Evolutionary conservation across 2,888 invertebrate genomes (phyloP), one percentile per base, ranked within the genome.

Genomic region (Leucoptera coffeella): DNA sequence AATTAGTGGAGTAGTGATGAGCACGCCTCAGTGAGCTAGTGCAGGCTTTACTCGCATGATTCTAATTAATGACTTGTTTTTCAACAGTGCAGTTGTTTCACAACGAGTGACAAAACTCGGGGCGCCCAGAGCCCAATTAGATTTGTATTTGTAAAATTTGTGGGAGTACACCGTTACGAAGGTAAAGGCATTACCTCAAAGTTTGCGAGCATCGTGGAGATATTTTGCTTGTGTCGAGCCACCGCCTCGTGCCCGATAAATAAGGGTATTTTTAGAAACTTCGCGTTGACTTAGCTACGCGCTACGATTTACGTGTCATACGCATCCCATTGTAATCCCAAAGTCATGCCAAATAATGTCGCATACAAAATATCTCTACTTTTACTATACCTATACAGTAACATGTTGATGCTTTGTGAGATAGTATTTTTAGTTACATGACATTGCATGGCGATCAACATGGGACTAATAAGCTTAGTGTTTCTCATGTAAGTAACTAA

Each of bases 41-140:
- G 57, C 49, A 50, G 60, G 50, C 58, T 69, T 69, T 53, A 43
- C 50, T 51, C 61, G 64, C 67, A 69, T 67, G 65, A 65, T 59
- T 67, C 67, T 69, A 69, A 69, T 69, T 55, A 67, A 65, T 65
- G 43, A 69, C 69, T 69, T 69, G 64, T 69, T 67, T 69, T 69
- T 69, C 69, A 55, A 69, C 69, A 69, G 67, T 60, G 60, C 64
- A 59, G 59, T 67, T 65, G 60, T 69, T 65, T 56, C 67, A 57
- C 69, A 58, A 56, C 59, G 65, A 69, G 67, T 69, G 67, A 69
- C 57, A 65, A 54, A 55, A 65, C 58, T 65, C 59, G 60, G 59
- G 60, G 69, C 67, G 65, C 67, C 47, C 65, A 62, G 69, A 65
- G 67, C 65, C 62, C 64, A 50, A 54, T 67, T 69, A 67, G 64